Conservation (phyloP, 2,797 vertebrate species). For the Anguilla pacifica region DNA sequence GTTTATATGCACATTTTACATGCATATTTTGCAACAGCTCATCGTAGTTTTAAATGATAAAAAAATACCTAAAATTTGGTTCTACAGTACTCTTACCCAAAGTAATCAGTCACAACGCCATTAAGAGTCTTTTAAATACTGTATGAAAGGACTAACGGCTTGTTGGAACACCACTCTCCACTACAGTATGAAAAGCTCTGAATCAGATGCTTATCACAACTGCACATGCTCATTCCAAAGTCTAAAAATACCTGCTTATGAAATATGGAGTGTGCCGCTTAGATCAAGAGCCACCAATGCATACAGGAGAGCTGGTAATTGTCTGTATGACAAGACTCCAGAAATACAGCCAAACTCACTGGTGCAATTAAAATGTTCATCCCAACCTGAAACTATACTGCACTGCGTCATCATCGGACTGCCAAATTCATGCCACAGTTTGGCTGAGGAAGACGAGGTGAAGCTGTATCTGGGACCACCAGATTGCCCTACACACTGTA, state of each 20-base stretch:
- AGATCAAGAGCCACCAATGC: not conserved
- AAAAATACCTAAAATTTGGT: not conserved
- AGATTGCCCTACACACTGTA: not conserved
- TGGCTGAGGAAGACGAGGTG: not conserved
- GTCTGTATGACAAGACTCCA: not conserved
- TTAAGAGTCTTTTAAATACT: not conserved
- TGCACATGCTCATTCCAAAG: not conserved
- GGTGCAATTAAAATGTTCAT: not conserved
- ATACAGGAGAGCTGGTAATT: not conserved
- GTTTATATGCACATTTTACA: not conserved
- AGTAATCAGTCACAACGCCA: not conserved
- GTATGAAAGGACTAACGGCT: not conserved
- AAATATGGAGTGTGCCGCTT: not conserved
- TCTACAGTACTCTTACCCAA: not conserved
- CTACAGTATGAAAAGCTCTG: not conserved
- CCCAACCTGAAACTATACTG: not conserved
- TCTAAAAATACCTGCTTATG: constrained; percentile 9
- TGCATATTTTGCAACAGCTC: not conserved
- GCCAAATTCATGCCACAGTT: not conserved
- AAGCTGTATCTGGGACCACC: not conserved
- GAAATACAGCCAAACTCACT: not conserved
- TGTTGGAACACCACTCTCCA: not conserved
- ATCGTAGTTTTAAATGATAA: not conserved
- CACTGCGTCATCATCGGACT: not conserved
- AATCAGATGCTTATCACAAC: not conserved